A percentile compares a stretch with the other conserved stretches of the same genome.
Conservation (phyloP, 2,888 invertebrate species). For the Empis livida region DNA sequence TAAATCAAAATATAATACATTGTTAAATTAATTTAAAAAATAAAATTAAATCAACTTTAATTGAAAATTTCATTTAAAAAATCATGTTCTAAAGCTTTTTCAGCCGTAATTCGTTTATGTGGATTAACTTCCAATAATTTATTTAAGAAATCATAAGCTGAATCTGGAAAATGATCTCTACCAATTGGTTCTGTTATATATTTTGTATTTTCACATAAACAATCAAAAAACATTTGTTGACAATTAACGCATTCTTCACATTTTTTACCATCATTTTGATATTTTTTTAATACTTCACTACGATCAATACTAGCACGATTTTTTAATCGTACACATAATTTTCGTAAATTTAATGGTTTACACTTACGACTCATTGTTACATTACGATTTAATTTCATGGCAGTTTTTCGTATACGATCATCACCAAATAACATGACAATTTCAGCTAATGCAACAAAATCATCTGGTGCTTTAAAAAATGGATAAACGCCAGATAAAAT, state of each 20-base stretch:
- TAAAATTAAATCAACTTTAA: not conserved
- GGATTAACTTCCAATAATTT: conserved; percentile 68
- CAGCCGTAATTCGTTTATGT: conserved; percentile 57
- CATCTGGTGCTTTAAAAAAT: conserved; percentile 71
- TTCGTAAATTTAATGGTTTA: conserved; percentile 38
- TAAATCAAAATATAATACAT: no score
- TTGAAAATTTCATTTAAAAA: conserved; percentile 40
- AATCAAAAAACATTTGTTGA: conserved; percentile 32
- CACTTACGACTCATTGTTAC: conserved; percentile 40
- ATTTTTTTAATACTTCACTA: conserved; percentile 21
- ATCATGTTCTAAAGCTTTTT: conserved; percentile 60
- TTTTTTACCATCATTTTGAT: conserved; percentile 21
- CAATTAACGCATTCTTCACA: conserved; percentile 32
- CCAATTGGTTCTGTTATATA: conserved; percentile 24
- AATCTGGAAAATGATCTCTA: conserved; percentile 45
- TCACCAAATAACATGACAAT: conserved; percentile 69
- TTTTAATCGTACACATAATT: conserved; percentile 36
- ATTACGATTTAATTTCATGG: conserved; percentile 46
- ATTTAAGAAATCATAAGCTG: conserved; percentile 59
- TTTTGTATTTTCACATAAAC: conserved; percentile 30
- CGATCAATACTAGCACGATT: conserved; percentile 29
- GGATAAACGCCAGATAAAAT: conserved; percentile 69
- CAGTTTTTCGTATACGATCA: conserved; percentile 51
- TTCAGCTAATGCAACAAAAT: conserved; percentile 67
- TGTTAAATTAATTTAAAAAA: no score